These are phyloP conservation scores for Epinephelus fuscoguttatus DNA, from an alignment of 2,113 vertebrate species.

Conservation along the genomic window DNA sequence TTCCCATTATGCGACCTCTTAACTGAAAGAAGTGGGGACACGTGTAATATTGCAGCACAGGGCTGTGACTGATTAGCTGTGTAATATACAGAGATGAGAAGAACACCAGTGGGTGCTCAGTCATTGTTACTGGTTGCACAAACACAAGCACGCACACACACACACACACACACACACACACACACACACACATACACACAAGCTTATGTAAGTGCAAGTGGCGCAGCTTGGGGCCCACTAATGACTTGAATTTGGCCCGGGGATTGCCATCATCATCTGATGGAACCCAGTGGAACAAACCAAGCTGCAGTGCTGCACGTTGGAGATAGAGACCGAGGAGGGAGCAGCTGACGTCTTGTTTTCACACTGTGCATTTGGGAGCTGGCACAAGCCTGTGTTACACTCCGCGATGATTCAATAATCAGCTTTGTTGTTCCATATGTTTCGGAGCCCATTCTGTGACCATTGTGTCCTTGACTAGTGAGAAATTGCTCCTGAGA, in stretches of 20 bases:
- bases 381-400: conserved; percentile 54
- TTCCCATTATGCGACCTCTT: conserved; percentile 9
- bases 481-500: conserved; percentile 23
- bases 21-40: conserved; percentile 8
- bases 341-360: conserved; percentile 66
- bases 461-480: conserved; percentile 44
- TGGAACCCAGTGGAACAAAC: conserved; percentile 67
- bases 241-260: conserved; percentile 69
- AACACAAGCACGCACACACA: conserved; percentile 31
- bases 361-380: conserved; percentile 63
- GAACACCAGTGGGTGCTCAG: conserved; percentile 60
- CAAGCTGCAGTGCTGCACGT: conserved; percentile 58
- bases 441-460: conserved; percentile 41
- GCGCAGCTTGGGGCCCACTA: conserved; percentile 65
- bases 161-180: conserved; percentile 25
- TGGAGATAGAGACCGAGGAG: conserved; percentile 56
- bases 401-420: conserved; percentile 54
- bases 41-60: conserved; percentile 18
- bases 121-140: conserved; percentile 59
- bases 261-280: conserved; percentile 61
- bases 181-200: conserved; percentile 26
- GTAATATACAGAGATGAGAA: conserved; percentile 64
- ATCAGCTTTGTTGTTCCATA: conserved; percentile 60
- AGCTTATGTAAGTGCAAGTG: conserved; percentile 61
- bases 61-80: conserved; percentile 65